phyloP scores from a whole-genome alignment of 2,888 invertebrate genomes.

The Agriotes lineatus region DNA sequence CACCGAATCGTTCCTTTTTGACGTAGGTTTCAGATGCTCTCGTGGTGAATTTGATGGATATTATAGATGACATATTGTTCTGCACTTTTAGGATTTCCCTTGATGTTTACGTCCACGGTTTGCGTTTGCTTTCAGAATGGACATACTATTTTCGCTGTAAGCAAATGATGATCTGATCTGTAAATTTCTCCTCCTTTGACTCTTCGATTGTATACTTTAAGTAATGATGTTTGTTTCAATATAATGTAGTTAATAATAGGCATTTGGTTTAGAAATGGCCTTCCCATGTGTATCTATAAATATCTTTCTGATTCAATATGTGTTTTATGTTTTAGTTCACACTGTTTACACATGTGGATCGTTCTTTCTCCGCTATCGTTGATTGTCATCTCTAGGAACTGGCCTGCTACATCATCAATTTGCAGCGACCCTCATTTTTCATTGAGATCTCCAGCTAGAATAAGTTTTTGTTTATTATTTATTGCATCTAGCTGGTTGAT shows the following conservation, averaged over 20 bases:
- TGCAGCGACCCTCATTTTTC: not conserved
- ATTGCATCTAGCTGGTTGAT: too few species aligned
- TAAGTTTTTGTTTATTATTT: not conserved
- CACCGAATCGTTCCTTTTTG: too few species aligned
- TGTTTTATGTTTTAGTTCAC: not conserved
- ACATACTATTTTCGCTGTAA: too few species aligned
- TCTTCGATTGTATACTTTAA: not conserved
- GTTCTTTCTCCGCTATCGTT: not conserved
- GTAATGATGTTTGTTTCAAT: not conserved
- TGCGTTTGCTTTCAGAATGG: too few species aligned
- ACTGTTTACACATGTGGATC: too few species aligned
- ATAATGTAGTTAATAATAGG: not conserved
- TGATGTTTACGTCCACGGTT: not conserved
- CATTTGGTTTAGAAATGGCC: not conserved
- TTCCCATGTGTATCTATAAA: too few species aligned
- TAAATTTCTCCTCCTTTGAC: not conserved
- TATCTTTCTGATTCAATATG: too few species aligned
- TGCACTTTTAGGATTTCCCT: not conserved
- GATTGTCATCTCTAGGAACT: not conserved
- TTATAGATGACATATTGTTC: too few species aligned
- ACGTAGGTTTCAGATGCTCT: not conserved
- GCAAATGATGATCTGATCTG: not conserved
- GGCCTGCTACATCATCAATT: too few species aligned
- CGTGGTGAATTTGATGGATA: not conserved
- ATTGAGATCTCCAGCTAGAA: not conserved